Evolutionary conservation across 2,797 vertebrate species (phyloP), one percentile per base, ranked within the genome.

Genomic region (Synaphobranchus kaupii): DNA sequence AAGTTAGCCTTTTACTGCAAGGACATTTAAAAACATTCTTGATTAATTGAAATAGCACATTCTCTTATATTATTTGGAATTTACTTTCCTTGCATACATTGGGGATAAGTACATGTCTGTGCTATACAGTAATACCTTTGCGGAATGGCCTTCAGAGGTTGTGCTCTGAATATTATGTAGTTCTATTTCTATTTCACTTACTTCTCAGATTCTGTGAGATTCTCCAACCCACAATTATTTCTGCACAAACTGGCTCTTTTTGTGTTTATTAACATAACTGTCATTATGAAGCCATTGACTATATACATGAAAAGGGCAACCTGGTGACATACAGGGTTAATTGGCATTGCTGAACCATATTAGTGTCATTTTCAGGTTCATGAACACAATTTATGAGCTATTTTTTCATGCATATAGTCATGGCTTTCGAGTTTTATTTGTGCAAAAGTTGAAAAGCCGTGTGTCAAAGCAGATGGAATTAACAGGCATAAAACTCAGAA

Each of bases 41-140:
- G 39, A 39, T 78, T 48, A 12, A 81, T 22, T 78, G 73, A 78
- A 48, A 81, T 81, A 50, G 47, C 44, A 81, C 78, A 81, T 81
- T 48, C 22, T 81, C 44, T 78, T 78, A 47, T 73, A 31, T 68
- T 68, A 44, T 78, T 44, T 39, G 31, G 17, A 20, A 31, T 47
- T 13, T n/a, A 12, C 31, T 78, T 44, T 73, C 4, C 17, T 78
- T 47, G 17, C 73, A 20, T 44, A 78, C 73, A 78, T 44, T 34
- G 39, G 34, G 39, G 73, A 44, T 78, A 78, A 17, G 22, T 78
- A 78, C 20, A 78, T 78, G 17, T 39, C 31, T 34, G 13, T 78
- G 31, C 73, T 78, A 44, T 78, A 44, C 39, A 20, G 73, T 78
- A 78, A 47, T 22, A 4, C 15, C 34, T 17, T 78, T 39, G 13